phyloP scores from a whole-genome alignment of 2,113 vertebrate genomes.

The Chlorocebus sabaeus region DNA sequence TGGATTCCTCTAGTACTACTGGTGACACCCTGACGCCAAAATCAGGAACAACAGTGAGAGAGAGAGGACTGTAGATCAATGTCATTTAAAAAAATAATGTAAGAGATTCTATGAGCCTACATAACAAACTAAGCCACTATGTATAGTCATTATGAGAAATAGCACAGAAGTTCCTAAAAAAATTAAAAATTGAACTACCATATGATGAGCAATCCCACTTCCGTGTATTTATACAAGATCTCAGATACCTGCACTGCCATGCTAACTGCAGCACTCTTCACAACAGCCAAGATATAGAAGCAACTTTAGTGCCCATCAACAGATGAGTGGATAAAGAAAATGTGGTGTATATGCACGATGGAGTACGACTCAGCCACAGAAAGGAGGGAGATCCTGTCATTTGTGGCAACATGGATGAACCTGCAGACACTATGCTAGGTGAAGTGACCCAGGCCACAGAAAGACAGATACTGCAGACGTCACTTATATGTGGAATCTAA shows the following conservation, averaged over 20 bases:
- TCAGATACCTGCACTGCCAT: not conserved
- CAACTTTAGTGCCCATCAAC: not conserved
- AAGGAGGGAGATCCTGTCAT: not conserved
- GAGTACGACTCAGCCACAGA: not conserved
- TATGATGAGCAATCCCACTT: too few species aligned
- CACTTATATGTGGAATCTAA: not conserved
- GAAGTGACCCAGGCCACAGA: not conserved
- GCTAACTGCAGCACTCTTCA: not conserved
- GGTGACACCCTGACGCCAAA: too few species aligned
- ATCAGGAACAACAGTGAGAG: rapidly evolving
- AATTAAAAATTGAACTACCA: not conserved
- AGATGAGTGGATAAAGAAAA: not conserved
- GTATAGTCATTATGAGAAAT: not conserved
- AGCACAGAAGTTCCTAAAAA: not conserved
- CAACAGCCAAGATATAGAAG: not conserved
- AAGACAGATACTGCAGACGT: not conserved
- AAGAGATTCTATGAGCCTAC: not conserved
- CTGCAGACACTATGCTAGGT: not conserved
- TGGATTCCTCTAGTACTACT: not conserved
- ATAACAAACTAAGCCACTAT: not conserved
- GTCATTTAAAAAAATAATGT: not conserved
- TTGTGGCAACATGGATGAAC: not conserved
- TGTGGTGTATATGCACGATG: not conserved
- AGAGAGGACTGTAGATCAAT: not conserved
- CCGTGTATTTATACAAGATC: too few species aligned